phyloP scores from a whole-genome alignment of 2,113 vertebrate species.

The Tyrannus savana region DNA sequence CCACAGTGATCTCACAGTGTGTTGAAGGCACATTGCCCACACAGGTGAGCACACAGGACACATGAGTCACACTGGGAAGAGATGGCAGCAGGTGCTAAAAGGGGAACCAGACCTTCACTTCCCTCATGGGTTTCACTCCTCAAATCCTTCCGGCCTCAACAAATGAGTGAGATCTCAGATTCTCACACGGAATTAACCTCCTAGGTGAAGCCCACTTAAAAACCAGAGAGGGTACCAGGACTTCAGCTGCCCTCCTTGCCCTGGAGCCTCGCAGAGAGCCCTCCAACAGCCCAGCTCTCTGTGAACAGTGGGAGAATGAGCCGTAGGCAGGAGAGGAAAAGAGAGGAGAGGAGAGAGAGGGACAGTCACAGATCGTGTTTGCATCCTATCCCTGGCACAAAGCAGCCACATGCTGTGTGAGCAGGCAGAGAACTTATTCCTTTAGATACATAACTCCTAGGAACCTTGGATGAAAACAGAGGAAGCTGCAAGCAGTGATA shows the following conservation, averaged over 20 bases:
- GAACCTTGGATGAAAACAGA: background rate
- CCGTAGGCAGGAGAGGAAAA: background rate
- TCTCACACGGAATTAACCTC: background rate
- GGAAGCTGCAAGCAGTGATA: background rate
- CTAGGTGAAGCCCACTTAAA: background rate
- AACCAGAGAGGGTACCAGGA: background rate
- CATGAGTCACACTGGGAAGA: accelerated
- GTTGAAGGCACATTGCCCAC: background rate
- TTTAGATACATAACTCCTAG: background rate
- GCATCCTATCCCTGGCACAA: background rate
- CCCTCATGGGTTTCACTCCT: background rate
- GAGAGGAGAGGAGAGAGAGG: background rate
- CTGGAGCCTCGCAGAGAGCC: background rate
- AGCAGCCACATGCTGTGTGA: accelerated
- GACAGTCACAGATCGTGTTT: background rate
- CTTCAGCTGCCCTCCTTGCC: background rate
- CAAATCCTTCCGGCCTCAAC: background rate
- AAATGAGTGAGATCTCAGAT: background rate
- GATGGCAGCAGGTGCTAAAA: background rate
- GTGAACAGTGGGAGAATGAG: background rate
- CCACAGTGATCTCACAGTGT: background rate
- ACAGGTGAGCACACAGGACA: accelerated
- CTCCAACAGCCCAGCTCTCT: background rate
- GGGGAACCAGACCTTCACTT: background rate
- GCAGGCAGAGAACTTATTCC: background rate